Evolutionary conservation across 2,113 vertebrate species (phyloP).

Genomic region (Pipa parva): DNA sequence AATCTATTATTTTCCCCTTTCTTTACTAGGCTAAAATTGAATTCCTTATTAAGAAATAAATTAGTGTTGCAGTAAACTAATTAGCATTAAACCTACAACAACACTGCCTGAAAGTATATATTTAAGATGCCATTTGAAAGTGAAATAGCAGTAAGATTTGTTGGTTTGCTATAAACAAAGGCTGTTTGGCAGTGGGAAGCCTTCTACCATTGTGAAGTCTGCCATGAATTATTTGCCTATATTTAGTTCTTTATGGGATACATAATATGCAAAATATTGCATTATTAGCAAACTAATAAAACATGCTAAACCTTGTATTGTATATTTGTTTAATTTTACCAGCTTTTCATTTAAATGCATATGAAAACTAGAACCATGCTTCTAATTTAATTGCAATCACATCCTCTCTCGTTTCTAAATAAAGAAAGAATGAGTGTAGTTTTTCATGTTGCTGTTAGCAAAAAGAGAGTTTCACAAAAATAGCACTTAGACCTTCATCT

Average conservation of each 20-base stretch:
- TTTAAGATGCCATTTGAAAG: conserved; percentile 60
- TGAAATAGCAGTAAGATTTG: conserved; percentile 61
- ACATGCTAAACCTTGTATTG: not conserved
- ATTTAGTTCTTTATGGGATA: conserved; percentile 48
- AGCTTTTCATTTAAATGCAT: no score
- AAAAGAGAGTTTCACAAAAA: no score
- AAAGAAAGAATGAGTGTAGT: no score
- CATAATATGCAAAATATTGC: conserved; percentile 18
- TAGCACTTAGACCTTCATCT: no score
- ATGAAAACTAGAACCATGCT: no score
- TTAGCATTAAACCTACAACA: conserved; percentile 53
- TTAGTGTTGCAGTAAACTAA: conserved; percentile 56
- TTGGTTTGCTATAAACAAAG: conserved; percentile 64
- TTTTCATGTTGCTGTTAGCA: no score
- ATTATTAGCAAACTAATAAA: conserved; percentile 5
- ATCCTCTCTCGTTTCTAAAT: no score
- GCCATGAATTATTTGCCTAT: conserved; percentile 64
- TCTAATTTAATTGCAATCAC: no score
- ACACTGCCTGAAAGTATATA: conserved; percentile 56
- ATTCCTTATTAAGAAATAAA: conserved; percentile 50
- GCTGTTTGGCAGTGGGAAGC: conserved; percentile 56
- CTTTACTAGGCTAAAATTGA: conserved; percentile 55
- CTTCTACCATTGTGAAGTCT: conserved; percentile 57
- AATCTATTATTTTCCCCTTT: conserved; percentile 58
- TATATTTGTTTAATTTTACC: no score